These are phyloP conservation scores for Yponomeuta cagnagella DNA, from an alignment of 2,888 invertebrate species.

Conservation along the genomic window DNA sequence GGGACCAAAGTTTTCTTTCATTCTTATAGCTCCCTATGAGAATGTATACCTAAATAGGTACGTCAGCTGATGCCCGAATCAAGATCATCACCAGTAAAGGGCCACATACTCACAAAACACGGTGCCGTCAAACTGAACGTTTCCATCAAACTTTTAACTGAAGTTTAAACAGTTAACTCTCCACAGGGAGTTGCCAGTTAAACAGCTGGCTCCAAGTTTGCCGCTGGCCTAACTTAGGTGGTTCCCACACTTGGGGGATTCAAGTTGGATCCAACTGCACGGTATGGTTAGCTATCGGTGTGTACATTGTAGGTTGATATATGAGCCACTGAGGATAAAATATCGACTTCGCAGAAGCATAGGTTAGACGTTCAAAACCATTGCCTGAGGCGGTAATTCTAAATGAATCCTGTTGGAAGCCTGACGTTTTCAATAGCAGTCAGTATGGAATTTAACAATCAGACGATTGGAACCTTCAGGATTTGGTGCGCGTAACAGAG, in stretches of 20 bases:
- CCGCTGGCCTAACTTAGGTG: background rate
- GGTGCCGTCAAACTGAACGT: background rate
- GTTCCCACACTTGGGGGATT: background rate
- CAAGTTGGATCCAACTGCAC: background rate
- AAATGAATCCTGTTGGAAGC: background rate
- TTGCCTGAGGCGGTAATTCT: background rate
- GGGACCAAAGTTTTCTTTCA: too few relatives aligned
- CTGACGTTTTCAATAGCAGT: too few relatives aligned
- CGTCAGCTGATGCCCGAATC: too few relatives aligned
- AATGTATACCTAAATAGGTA: too few relatives aligned
- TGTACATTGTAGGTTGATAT: background rate
- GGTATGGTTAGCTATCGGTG: background rate
- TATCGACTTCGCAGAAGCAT: background rate
- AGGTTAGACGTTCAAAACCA: background rate
- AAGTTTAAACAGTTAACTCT: background rate
- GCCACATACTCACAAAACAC: background rate
- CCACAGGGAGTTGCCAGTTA: background rate
- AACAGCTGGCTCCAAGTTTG: constrained; percentile 1
- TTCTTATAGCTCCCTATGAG: too few relatives aligned
- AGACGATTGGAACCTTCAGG: too few relatives aligned
- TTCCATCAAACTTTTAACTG: background rate
- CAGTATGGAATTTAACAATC: too few relatives aligned
- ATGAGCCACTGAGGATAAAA: background rate
- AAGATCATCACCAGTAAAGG: background rate
- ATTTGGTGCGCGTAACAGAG: too few relatives aligned